These are phyloP conservation scores for Chrysotoxum bicinctum DNA, from an alignment of 2,888 invertebrate genomes.

Conservation along the genomic window DNA sequence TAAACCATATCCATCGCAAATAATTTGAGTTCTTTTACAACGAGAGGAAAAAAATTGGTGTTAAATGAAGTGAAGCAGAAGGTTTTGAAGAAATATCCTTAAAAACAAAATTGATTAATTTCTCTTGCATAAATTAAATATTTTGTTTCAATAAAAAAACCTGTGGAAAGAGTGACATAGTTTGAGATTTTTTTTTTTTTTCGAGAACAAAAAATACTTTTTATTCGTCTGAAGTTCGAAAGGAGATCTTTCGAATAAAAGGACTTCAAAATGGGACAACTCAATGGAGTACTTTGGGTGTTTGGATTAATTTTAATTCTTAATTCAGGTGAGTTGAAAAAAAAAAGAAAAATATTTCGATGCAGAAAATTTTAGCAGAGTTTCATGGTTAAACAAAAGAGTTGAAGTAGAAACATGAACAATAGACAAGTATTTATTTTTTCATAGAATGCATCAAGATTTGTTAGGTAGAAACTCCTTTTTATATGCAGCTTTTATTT, in stretches of 20 bases:
- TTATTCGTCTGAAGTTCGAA: constrained; percentile 42
- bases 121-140: background rate
- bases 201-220: constrained; percentile 13
- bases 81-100: constrained; percentile 17
- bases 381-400: background rate
- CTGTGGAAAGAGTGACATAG: constrained; percentile 53
- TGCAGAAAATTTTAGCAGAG: background rate
- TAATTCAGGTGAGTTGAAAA: constrained; percentile 78
- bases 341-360: background rate
- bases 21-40: constrained; percentile 33
- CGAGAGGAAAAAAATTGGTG: constrained; percentile 41
- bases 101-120: constrained; percentile 8
- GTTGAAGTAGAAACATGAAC: background rate
- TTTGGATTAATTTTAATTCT: constrained; percentile 80
- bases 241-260: constrained; percentile 34
- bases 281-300: constrained; percentile 78
- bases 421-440: no score
- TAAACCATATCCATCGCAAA: background rate
- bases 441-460: no score
- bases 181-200: constrained; percentile 1
- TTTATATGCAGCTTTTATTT: background rate
- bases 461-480: no score
- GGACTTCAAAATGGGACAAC: constrained; percentile 77
- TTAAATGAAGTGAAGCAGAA: constrained; percentile 69
- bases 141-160: constrained; percentile 4